Evolutionary conservation across 2,888 invertebrate species (phyloP), one percentile per base, ranked within the genome.

Genomic region (Drosophila villosipedis): DNA sequence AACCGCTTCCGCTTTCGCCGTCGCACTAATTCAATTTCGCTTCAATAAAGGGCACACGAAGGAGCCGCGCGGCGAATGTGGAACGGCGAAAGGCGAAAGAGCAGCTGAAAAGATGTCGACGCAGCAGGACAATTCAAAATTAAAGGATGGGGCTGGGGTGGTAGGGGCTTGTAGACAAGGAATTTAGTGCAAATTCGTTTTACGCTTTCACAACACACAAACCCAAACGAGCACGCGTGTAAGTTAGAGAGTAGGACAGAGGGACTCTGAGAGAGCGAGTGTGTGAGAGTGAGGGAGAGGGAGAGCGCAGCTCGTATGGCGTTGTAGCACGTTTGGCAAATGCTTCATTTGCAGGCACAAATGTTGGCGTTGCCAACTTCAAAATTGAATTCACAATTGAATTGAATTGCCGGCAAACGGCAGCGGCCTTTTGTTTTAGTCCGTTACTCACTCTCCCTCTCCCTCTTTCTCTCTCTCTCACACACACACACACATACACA

Each of bases 1-100:
- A 90, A 91, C 89, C 91, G 91, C 89, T 90, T 90, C 91, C 89
- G 91, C 68, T 88, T 90, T 83, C 68, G 75, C 82, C 76, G 83
- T 78, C 82, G 72, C 82, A 84, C 90, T 87, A 87, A 91, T 91
- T 91, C 90, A 91, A 87, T 87, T 87, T 89, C 75, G 80, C 80
- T 78, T 82, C 88, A 87, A 84, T 91, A 91, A 89, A 89, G 84
- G 86, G 89, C 82, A 83, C 80, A 83, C 76, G 78, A 83, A 78
- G 83, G 84, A 79, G 71, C 52, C 74, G 41, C 43, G 70, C 73
- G 70, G 85, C 79, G 61, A 68, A 53, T 9, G 47, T 4, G 54
- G 35, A 19, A 25, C 58, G 59, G 54, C 61, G 67, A 67, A 67
- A 60, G 61, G 33, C 52, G 59, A 67, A 59, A 80, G 39, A 72